Conservation (phyloP, 1,140 invertebrate species). For the Achatina immaculata region DNA sequence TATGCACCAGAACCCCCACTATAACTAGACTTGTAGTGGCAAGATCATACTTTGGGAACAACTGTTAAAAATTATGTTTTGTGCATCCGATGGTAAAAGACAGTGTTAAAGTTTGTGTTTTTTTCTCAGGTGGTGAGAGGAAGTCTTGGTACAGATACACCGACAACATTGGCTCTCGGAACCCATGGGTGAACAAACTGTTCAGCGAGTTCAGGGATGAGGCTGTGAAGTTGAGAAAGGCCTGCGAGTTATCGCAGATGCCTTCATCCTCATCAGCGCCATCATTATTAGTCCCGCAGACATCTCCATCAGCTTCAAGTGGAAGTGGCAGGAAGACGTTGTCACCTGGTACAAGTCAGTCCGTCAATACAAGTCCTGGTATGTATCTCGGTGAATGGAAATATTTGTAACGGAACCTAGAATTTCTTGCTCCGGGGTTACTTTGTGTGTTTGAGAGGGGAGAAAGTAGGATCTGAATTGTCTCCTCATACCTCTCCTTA, state of each 20-base stretch:
- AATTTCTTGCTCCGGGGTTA: background rate
- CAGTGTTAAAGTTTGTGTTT: too few relatives aligned
- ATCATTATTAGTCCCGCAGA: background rate
- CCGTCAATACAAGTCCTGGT: slow-evolving; percentile 38
- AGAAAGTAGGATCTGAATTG: background rate
- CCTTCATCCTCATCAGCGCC: slow-evolving; percentile 26
- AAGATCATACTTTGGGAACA: too few relatives aligned
- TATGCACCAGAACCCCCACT: too few relatives aligned
- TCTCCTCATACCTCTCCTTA: too few relatives aligned
- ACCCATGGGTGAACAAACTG: slow-evolving; percentile 71
- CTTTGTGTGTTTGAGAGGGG: background rate
- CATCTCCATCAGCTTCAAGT: slow-evolving; percentile 7
- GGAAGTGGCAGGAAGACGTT: background rate
- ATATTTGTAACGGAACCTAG: background rate
- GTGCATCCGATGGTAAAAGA: too few relatives aligned
- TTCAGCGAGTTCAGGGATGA: slow-evolving; percentile 67
- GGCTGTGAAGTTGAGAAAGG: slow-evolving; percentile 51
- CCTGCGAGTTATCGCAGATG: slow-evolving; percentile 45
- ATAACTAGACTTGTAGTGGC: too few relatives aligned
- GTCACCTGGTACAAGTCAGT: slow-evolving; percentile 32
- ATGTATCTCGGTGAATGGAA: slow-evolving; percentile 4
- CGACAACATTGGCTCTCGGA: slow-evolving; percentile 69
- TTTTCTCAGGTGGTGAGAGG: slow-evolving; percentile 78
- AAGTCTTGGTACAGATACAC: slow-evolving; percentile 84
- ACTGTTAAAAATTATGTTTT: too few relatives aligned